Evolutionary conservation across 2,113 vertebrate species (phyloP).

Genomic region (Madoqua kirkii): DNA sequence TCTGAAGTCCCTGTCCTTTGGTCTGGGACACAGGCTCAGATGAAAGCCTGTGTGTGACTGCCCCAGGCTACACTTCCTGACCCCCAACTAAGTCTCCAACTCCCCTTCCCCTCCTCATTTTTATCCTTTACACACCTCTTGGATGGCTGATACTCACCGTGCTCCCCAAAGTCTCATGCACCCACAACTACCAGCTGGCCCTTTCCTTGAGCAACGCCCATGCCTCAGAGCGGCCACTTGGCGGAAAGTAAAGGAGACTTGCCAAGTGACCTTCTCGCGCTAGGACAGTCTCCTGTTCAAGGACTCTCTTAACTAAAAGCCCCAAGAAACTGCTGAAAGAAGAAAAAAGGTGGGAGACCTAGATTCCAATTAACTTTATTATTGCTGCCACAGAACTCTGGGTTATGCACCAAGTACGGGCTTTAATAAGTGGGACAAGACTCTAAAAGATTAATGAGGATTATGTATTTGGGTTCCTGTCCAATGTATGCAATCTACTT

Average conservation of each 20-base stretch:
- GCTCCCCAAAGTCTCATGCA: not conserved
- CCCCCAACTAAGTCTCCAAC: not conserved
- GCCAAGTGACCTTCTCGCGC: not conserved
- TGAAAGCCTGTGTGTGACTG: not conserved
- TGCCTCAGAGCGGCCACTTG: not conserved
- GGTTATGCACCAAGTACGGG: slow-evolving; percentile 25
- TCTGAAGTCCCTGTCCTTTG: not conserved
- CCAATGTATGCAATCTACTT: not conserved
- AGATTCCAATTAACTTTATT: slow-evolving; percentile 43
- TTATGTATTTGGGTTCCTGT: slow-evolving; percentile 18
- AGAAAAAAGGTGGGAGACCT: not conserved
- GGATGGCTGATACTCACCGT: not conserved
- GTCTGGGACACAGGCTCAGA: not conserved
- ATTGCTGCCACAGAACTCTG: not conserved
- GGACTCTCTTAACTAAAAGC: not conserved
- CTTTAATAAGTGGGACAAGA: slow-evolving; percentile 56
- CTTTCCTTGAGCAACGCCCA: not conserved
- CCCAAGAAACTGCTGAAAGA: slow-evolving; percentile 15
- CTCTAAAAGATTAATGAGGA: slow-evolving; percentile 61
- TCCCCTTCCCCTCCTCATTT: not conserved
- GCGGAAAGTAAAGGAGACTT: not conserved
- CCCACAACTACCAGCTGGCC: too few relatives aligned
- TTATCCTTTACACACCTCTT: not conserved
- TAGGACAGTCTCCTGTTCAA: not conserved
- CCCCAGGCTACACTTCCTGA: not conserved